Percentiles rank a stretch among this genome's conserved stretches.
Conservation (phyloP, 2,113 vertebrate genomes). For the Baryphthengus martii region DNA sequence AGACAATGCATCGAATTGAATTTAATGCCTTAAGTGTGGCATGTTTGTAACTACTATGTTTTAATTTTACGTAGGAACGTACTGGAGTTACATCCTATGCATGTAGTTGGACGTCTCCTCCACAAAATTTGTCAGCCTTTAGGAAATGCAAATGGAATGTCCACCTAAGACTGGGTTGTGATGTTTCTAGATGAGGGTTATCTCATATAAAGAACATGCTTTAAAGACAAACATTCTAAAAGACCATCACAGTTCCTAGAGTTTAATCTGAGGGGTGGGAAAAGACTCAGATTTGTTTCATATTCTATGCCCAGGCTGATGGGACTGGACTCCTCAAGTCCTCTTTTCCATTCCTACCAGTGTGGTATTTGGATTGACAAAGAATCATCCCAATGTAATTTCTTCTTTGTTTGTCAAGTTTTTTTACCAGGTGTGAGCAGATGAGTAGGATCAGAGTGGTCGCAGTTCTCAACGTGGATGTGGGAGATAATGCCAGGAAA, state of each 20-base stretch:
- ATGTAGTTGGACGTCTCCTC: background rate
- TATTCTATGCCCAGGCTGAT: background rate
- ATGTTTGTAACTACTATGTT: background rate
- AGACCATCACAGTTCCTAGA: background rate
- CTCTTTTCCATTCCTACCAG: background rate
- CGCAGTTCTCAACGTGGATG: slow-evolving; percentile 79
- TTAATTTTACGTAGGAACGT: background rate
- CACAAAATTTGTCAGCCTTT: background rate
- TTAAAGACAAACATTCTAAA: background rate
- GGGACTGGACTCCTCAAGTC: background rate
- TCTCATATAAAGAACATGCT: background rate
- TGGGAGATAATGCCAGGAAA: slow-evolving; percentile 79
- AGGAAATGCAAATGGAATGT: background rate
- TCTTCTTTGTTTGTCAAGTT: accelerated
- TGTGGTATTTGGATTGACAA: background rate
- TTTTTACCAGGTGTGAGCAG: slow-evolving; percentile 16
- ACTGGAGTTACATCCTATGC: background rate
- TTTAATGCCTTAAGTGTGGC: background rate
- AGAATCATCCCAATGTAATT: background rate
- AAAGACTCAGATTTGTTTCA: background rate
- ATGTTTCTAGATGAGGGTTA: background rate
- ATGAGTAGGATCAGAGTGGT: slow-evolving; percentile 72
- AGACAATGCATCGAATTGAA: background rate
- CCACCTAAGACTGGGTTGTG: background rate
- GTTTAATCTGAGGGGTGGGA: background rate